Evolutionary conservation across 2,888 invertebrate species (phyloP).

Genomic region (Erebia epiphron): DNA sequence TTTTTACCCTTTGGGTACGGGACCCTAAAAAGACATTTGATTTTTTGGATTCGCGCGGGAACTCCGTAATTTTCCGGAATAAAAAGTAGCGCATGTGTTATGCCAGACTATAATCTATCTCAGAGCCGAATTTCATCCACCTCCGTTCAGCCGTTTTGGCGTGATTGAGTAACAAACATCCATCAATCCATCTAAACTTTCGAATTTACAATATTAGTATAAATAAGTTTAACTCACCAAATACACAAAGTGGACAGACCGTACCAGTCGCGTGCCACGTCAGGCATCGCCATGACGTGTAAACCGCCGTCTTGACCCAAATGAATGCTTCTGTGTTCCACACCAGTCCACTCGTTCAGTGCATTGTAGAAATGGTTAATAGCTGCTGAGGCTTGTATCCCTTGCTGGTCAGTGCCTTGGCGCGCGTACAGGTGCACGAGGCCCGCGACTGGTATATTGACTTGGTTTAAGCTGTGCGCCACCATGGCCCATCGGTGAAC

Average conservation of each 20-base stretch:
- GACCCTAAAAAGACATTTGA: no score
- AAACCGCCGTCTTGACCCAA: conserved; percentile 59
- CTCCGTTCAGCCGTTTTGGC: no score
- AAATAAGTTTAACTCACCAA: conserved; percentile 59
- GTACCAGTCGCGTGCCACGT: conserved; percentile 63
- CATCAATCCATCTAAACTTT: no score
- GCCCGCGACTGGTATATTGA: conserved; percentile 55
- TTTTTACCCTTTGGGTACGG: no score
- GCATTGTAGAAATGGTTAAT: conserved; percentile 56
- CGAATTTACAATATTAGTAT: not conserved
- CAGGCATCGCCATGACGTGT: conserved; percentile 65
- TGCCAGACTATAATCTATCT: no score
- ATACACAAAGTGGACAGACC: conserved; percentile 67
- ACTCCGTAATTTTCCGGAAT: no score
- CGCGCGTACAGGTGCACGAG: conserved; percentile 55
- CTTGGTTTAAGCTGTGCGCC: conserved; percentile 61
- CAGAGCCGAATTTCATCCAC: no score
- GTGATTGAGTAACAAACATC: no score
- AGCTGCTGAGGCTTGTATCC: conserved; percentile 56
- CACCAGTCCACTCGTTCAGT: conserved; percentile 65
- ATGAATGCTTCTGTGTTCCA: conserved; percentile 57
- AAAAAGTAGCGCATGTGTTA: no score
- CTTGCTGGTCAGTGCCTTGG: conserved; percentile 52
- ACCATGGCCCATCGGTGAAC: conserved; percentile 66
- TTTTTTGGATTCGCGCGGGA: no score